Base-by-base conservation (phyloP, 1,140 invertebrate species). In the Nixonia krombeini region DNA sequence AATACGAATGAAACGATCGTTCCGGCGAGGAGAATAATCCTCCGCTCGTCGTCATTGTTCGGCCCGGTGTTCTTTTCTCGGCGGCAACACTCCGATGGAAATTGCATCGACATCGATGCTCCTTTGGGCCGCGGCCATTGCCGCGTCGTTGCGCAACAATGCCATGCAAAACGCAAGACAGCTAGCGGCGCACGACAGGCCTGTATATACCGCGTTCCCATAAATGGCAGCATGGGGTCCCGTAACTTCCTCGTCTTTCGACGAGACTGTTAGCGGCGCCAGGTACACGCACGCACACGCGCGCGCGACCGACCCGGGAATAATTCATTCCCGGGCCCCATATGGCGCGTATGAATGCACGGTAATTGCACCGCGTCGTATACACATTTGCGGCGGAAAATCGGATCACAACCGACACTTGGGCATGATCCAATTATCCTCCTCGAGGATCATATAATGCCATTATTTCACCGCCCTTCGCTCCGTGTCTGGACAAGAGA, bases 161-260 rank as follows among this genome's bases (percentile, higher is more conserved):
- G 71, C 71, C 67, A 74, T 53, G 57, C 65, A 69, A 76, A 78
- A 69, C 41, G 72, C 62, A 71, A 70, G 70, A 78, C 68, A 79
- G 71, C 78, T 75, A 70, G 69, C 58, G 21, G 18, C 41, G 52
- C 50, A 73, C 71, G 72, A 76, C 72, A 75, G 74, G 70, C 70
- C 59, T 58, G 69, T 73, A 49, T 46, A 44, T 59, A 78, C 72
- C 66, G 70, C 70, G 73, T 81, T 81, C 79, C 74, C 78, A 79
- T 80, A 78, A 80, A 76, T 77, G 73, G 72, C 74, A 63, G 67
- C 69, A 56, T 66, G 70, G 67, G 73, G 71, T 69, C 74, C 72
- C 47, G 66, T 75, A 59, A 74, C 72, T 64, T 79, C 68, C 72
- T 67, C 66, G 42, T 65, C 63, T 40, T 56, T 68, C 56, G 40